Base-by-base conservation (phyloP, 2,113 vertebrate genomes). In the Mirza zaza region DNA sequence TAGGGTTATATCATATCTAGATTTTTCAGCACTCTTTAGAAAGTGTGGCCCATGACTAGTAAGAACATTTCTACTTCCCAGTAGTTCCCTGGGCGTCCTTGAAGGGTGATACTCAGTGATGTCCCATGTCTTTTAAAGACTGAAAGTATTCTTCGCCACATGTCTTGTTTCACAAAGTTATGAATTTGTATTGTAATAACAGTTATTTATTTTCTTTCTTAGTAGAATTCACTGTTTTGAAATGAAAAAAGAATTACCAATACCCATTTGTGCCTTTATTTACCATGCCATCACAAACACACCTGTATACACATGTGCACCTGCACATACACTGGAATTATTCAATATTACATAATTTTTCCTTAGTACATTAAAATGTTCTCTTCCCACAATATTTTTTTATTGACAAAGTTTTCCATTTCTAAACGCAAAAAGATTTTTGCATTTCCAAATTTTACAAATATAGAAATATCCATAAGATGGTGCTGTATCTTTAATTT, bases 401-500 rank as follows among this genome's bases (percentile, higher is more conserved):
- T 63, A n/a, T 21, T 83, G 20, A 68, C 59, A 86, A 81, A 87
- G 10, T 23, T 92, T 89, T 68, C 34, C 23, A 36, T 94, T 67
- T 20, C 21, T 87, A 92, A 92, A 71, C 17, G 77, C 8, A 79
- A 79, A 93, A 61, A 89, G 34, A 91, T 6, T 86, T 79, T 94
- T 94, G 11, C 29, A 90, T 27, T 98, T 75, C 75, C 90, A 97
- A 95, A 97, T 94, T 96, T 97, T 92, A 96, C 90, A 96, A 86
- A 84, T 97, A 97, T 94, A 98, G 83, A 98, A 98, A 96, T 98
- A 98, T 98, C 98, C 98, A 98, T 98, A 98, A 98, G 98, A 99
- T 98, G 98, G 98, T 98, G 98, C 98, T 99, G 90, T 98, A 98
- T 98, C 97, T 98, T 98, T 98, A 98, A 98, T 95, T 96, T 98